A percentile compares a stretch with the other conserved stretches of the same genome.
Conservation (phyloP, 2,888 invertebrate species). For the Nysson spinosus region DNA sequence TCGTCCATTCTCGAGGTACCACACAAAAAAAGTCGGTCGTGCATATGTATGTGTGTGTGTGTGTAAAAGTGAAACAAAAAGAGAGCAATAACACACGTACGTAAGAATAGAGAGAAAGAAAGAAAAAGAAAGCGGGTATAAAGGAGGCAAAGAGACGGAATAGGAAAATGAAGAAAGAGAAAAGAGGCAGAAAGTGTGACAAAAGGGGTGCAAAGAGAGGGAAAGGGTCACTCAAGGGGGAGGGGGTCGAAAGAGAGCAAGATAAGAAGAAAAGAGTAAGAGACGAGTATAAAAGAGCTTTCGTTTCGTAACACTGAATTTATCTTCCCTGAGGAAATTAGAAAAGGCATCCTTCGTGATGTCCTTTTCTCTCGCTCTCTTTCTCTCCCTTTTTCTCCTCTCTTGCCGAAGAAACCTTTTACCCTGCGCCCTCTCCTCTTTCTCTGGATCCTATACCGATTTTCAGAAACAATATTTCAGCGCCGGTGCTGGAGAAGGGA, state of each 20-base stretch:
- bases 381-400: slow-evolving; percentile 19
- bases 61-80: too few relatives aligned
- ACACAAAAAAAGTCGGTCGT: background rate
- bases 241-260: too few relatives aligned
- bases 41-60: background rate
- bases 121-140: too few relatives aligned
- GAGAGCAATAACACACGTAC: background rate
- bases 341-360: slow-evolving; percentile 64
- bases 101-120: background rate
- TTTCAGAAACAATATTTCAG: slow-evolving; percentile 53
- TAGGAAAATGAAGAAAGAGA: too few relatives aligned
- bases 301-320: slow-evolving; percentile 63
- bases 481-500: background rate
- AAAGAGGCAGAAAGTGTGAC: too few relatives aligned
- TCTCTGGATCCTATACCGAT: slow-evolving; percentile 11
- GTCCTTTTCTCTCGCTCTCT: slow-evolving; percentile 39
- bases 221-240: too few relatives aligned
- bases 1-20: background rate
- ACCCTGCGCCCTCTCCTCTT: background rate
- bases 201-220: too few relatives aligned
- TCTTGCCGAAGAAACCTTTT: too few relatives aligned
- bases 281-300: slow-evolving; percentile 16
- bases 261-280: too few relatives aligned
- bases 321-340: slow-evolving; percentile 74
- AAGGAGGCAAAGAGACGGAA: too few relatives aligned